phyloP scores from a whole-genome alignment of 2,113 vertebrate species.

The Solea solea region DNA sequence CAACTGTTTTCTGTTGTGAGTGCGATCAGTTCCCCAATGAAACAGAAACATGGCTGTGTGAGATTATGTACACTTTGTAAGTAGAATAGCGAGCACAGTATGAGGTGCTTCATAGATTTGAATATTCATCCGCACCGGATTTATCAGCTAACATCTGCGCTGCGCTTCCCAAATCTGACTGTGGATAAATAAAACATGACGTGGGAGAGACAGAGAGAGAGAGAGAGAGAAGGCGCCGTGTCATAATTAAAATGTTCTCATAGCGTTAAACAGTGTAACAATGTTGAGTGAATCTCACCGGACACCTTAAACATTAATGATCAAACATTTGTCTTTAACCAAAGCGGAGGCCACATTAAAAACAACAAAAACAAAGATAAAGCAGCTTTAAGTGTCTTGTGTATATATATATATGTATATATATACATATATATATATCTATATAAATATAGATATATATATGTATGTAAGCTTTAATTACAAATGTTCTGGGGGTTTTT shows the following conservation, averaged over 20 bases:
- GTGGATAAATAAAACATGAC: slow-evolving; percentile 14
- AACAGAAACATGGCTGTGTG: too few relatives aligned
- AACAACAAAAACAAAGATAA: neutral
- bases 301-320: neutral
- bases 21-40: too few relatives aligned
- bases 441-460: too few relatives aligned
- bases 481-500: too few relatives aligned
- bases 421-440: too few relatives aligned
- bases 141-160: neutral
- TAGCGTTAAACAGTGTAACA: neutral
- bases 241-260: slow-evolving; percentile 37
- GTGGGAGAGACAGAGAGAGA: slow-evolving; percentile 27
- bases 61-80: too few relatives aligned
- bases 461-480: too few relatives aligned
- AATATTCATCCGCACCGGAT: neutral
- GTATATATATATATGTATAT: too few relatives aligned
- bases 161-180: neutral
- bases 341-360: neutral
- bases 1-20: too few relatives aligned
- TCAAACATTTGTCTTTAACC: slow-evolving; percentile 16
- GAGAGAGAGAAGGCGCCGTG: slow-evolving; percentile 11
- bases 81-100: too few relatives aligned
- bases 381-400: neutral
- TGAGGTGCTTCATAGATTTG: neutral
- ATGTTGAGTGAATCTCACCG: slow-evolving; percentile 9